Evolutionary conservation across 2,797 vertebrate genomes (phyloP).

Genomic region (Phrynocephalus forsythii): DNA sequence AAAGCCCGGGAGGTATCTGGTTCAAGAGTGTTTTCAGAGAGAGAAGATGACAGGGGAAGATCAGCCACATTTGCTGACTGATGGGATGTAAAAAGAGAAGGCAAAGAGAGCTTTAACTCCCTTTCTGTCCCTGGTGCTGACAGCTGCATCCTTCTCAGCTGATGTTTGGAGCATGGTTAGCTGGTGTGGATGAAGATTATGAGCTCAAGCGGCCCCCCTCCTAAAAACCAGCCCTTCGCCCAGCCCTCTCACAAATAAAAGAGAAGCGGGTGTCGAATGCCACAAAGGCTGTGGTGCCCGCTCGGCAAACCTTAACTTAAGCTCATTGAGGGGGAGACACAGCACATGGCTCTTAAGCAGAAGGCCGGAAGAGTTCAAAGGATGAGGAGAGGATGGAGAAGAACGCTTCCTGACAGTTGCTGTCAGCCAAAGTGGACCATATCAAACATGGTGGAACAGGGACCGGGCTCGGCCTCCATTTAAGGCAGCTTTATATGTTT

Average conservation of each 20-base stretch:
- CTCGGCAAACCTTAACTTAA: neutral
- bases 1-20: neutral
- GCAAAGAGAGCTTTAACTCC: neutral
- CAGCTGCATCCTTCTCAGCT: neutral
- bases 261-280: neutral
- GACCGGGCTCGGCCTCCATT: neutral
- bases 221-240: neutral
- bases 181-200: neutral
- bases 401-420: neutral
- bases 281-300: neutral
- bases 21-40: neutral
- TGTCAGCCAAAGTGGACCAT: neutral
- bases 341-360: neutral
- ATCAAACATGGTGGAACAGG: neutral
- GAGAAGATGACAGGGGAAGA: neutral
- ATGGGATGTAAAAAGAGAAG: neutral
- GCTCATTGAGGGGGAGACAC: neutral
- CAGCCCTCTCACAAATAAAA: neutral
- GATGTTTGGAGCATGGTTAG: neutral
- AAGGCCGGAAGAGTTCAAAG: neutral
- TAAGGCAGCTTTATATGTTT: neutral
- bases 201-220: neutral
- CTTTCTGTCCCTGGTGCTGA: neutral
- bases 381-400: neutral
- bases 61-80: neutral